Percentiles rank a stretch among this genome's conserved stretches.
Evolutionary conservation across 2,113 vertebrate species (phyloP).

Genomic region (Pyrgilauda ruficollis): DNA sequence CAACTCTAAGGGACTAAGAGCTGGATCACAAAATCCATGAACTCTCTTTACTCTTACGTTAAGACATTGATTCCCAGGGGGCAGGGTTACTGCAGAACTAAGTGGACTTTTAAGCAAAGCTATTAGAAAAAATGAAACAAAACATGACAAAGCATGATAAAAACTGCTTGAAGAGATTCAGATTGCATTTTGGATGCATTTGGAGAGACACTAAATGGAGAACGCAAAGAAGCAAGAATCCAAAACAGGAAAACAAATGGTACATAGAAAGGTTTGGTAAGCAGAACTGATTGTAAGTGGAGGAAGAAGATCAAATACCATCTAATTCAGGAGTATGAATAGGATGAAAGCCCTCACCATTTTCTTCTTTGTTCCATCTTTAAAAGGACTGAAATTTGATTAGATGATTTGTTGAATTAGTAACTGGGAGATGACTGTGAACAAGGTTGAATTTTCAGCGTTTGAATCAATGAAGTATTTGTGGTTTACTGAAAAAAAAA

Average conservation of each 20-base stretch:
- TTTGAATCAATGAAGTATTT: slow-evolving; percentile 36
- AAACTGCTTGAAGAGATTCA: background rate
- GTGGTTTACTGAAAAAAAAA: background rate
- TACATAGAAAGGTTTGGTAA: slow-evolving; percentile 60
- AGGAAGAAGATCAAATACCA: slow-evolving; percentile 16
- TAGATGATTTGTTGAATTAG: slow-evolving; percentile 13
- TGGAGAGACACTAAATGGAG: background rate
- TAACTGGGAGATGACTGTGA: background rate
- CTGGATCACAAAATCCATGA: slow-evolving; percentile 69
- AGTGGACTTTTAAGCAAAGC: slow-evolving; percentile 45
- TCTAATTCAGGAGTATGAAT: slow-evolving; percentile 38
- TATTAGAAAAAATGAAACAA: background rate
- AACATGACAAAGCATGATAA: background rate
- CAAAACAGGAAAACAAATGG: slow-evolving; percentile 3
- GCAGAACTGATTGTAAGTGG: background rate
- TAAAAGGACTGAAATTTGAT: slow-evolving; percentile 34
- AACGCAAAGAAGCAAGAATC: background rate
- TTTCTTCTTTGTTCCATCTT: slow-evolving; percentile 25
- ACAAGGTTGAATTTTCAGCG: slow-evolving; percentile 26
- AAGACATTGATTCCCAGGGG: slow-evolving; percentile 65
- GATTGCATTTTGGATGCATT: slow-evolving; percentile 13
- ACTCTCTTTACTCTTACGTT: slow-evolving; percentile 24
- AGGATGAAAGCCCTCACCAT: background rate
- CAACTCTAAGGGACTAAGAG: slow-evolving; percentile 54
- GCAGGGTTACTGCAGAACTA: slow-evolving; percentile 48